These are phyloP conservation scores for Yponomeuta malinellus DNA, from an alignment of 2,888 invertebrate genomes.

Conservation along the genomic window DNA sequence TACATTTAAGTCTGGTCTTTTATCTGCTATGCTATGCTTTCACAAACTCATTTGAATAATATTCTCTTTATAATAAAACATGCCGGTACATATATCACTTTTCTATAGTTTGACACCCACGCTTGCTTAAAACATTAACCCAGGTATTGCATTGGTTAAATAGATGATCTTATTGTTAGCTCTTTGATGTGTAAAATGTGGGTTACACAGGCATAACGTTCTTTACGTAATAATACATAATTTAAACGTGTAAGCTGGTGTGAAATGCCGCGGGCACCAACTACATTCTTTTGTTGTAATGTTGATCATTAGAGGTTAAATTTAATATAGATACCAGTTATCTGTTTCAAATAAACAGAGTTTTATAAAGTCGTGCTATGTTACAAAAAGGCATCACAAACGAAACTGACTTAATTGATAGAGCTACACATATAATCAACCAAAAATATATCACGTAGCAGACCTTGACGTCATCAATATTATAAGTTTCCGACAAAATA, in stretches of 20 bases:
- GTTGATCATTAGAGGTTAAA: not conserved
- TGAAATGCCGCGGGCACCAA: not conserved
- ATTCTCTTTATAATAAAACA: conserved; percentile 20
- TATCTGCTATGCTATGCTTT: not conserved
- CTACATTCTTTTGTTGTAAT: not conserved
- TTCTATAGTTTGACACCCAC: not conserved
- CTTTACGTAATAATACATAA: conserved; percentile 30
- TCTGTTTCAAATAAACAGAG: not conserved
- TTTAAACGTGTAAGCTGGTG: conserved; percentile 14
- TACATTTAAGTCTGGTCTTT: not conserved
- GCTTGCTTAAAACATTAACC: not conserved
- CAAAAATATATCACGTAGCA: not conserved
- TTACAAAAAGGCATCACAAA: not conserved
- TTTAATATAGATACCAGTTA: not conserved
- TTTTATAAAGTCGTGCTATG: no score
- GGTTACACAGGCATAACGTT: conserved; percentile 28
- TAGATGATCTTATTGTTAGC: conserved; percentile 35
- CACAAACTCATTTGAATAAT: conserved; percentile 41
- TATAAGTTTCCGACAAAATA: not conserved
- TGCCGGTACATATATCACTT: not conserved
- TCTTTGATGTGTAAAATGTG: conserved; percentile 29
- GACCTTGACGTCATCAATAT: not conserved
- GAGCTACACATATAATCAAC: not conserved
- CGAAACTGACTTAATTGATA: not conserved
- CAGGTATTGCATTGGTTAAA: conserved; percentile 28